Base-by-base conservation (phyloP, 1,140 invertebrate genomes). In the Scaptomyza graminum region DNA sequence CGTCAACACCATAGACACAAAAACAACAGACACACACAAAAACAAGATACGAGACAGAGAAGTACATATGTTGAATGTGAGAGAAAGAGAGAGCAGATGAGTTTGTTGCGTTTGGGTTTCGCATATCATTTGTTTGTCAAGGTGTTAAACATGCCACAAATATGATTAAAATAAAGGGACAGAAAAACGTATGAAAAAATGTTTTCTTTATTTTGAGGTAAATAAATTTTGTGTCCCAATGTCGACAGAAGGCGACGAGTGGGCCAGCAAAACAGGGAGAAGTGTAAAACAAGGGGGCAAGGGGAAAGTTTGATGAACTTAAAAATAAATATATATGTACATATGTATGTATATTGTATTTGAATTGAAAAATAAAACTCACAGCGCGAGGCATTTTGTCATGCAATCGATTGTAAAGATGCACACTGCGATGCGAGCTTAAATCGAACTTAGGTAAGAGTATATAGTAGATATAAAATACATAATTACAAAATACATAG, bases 51-150 rank as follows among this genome's bases (percentile, higher is more conserved):
- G 39, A 69, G 18, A 61, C 7, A 73, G 41, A 55, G 34, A 52
- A 6, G 43, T 41, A 44, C 18, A 22, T 39, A 34, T 18, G n/a
- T 13, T 44, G 7, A 15, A 25, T 16, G 15, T 28, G 49, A 34
- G 11, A 31, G 12, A 31, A 34, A 28, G n/a, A 65, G 51, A 56
- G 8, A 52, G 3, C 16, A 39, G 37, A 55, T 43, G 25, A 41
- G 15, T 34, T 34, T 34, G 8, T 7, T 8, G 34, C 22, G 46
- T 52, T 22, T 46, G 25, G 52, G 39, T 49, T 37, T 69, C 51
- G 55, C 73, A 75, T 74, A 71, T 65, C 73, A 66, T 75, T 65
- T 75, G 73, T 71, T 75, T 75, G 72, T 41, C 47, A 44, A 74
- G 67, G 67, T 61, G 67, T 74, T 64, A 43, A 71, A 50, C 73